Percentiles rank a stretch among this genome's conserved stretches.
Evolutionary conservation across 92 coral and sea anemone species (phyloP).

Genomic region (Zoanthus gigantus): DNA sequence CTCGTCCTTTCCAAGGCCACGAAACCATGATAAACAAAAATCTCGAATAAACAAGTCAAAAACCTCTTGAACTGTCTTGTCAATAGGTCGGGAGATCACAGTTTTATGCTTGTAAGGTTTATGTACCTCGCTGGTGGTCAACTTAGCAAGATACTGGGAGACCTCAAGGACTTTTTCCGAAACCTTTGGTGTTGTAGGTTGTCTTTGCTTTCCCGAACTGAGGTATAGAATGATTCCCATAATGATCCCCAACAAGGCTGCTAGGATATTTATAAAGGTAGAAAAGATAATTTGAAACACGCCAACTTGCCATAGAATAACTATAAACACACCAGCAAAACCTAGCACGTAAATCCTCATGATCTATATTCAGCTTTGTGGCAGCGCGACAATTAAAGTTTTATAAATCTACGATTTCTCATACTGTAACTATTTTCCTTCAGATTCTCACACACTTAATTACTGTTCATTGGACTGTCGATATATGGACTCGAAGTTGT

Average conservation of each 20-base stretch:
- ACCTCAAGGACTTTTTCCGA: conserved; percentile 71
- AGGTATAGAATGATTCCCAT: conserved; percentile 84
- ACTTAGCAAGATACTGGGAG: conserved; percentile 77
- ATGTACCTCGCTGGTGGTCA: conserved; percentile 73
- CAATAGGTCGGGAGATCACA: conserved; percentile 88
- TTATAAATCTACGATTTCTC: background rate
- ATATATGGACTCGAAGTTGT: background rate
- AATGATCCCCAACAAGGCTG: conserved; percentile 79
- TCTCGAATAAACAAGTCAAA: conserved; percentile 95
- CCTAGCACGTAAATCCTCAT: conserved; percentile 74
- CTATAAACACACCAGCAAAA: conserved; percentile 28
- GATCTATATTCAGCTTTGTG: background rate
- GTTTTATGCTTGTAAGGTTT: conserved; percentile 84
- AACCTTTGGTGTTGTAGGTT: conserved; percentile 76
- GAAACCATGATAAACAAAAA: conserved; percentile 97
- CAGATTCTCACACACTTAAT: background rate
- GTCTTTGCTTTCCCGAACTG: conserved; percentile 81
- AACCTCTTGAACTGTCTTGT: conserved; percentile 92
- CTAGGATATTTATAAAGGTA: conserved; percentile 64
- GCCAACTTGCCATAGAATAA: conserved; percentile 86
- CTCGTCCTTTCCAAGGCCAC: conserved; percentile 92
- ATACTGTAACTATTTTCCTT: background rate
- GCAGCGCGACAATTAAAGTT: background rate
- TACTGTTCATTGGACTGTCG: background rate
- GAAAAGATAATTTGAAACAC: conserved; percentile 76